Base-by-base conservation (phyloP, 2,113 vertebrate genomes). In the Origma solitaria region DNA sequence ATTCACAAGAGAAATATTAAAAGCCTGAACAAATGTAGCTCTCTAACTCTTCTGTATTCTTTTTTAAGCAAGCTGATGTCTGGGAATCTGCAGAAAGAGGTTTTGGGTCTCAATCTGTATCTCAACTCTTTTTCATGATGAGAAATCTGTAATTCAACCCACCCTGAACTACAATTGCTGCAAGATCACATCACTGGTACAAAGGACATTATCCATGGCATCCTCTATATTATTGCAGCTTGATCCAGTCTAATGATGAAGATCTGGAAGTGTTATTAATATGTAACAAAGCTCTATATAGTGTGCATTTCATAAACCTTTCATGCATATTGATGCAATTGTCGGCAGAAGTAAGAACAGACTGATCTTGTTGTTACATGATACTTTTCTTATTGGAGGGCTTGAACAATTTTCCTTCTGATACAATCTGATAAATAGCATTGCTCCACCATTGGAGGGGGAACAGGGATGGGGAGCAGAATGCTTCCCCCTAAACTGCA, bases 21-120 rank as follows among this genome's bases (percentile, higher is more conserved):
- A 87, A 77, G 56, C 30, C 27, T 50, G 51, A 70, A 64, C 45
- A 89, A 56, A 92, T 15, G 28, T 51, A 69, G 38, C 6, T 2
- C 30, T 70, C 15, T 37, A 85, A 56, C 37, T 57, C 56, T 56
- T 95, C 72, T 66, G 57, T 49, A 40, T 47, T 57, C 25, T 91
- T 93, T 97, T 91, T 72, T 64, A 76, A 92, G 44, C 37, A 94
- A 50, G 54, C 25, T 95, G 73, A 54, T 87, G 13, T 94, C 90
- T 90, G 84, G 61, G 5, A 92, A 96, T 75, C 80, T 72, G n/a
- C 25, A 86, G 28, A 72, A 92, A 87, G 35, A 93, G 76, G 11
- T 87, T 97, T 70, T 77, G 2, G 1, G 20, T 91, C 30, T 92
- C 89, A 76, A 35, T 19, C 21, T 94, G 56, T 15, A 60, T 75